Percentiles rank a stretch among this genome's conserved stretches.
Conservation (phyloP, 2,797 vertebrate genomes). For the Notamacropus eugenii region DNA sequence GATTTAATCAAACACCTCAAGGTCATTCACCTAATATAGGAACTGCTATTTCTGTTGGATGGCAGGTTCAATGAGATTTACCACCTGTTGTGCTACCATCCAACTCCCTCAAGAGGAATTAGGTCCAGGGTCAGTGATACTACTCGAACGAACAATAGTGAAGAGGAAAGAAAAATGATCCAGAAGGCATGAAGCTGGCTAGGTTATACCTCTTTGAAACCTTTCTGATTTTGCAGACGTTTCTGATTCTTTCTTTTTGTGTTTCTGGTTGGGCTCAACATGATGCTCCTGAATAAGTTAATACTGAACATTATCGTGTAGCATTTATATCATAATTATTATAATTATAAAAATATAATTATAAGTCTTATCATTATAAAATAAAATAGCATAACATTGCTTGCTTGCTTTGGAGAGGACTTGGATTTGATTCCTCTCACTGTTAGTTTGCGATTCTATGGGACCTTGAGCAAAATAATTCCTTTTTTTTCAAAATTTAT, state of each 20-base stretch:
- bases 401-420: not conserved
- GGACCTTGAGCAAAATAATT: not conserved
- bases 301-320: not conserved
- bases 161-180: accelerated
- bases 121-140: not conserved
- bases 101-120: not conserved
- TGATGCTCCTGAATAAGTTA: not conserved
- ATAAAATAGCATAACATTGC: too few relatives aligned
- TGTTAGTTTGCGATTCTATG: not conserved
- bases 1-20: constrained; percentile 7
- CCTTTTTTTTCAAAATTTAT: too few relatives aligned
- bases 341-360: too few relatives aligned
- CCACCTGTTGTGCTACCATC: constrained; percentile 18
- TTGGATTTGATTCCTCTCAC: not conserved
- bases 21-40: constrained; percentile 74
- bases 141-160: accelerated
- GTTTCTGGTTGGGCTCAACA: accelerated
- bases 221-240: not conserved
- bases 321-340: not conserved
- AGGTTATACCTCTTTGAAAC: accelerated
- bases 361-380: too few relatives aligned
- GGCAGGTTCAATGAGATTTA: not conserved
- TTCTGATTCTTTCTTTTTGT: accelerated
- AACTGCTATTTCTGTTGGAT: constrained; percentile 9
- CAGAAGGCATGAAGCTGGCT: accelerated